Evolutionary conservation across 2,888 invertebrate species (phyloP).

Genomic region (Calliphora vomitoria): DNA sequence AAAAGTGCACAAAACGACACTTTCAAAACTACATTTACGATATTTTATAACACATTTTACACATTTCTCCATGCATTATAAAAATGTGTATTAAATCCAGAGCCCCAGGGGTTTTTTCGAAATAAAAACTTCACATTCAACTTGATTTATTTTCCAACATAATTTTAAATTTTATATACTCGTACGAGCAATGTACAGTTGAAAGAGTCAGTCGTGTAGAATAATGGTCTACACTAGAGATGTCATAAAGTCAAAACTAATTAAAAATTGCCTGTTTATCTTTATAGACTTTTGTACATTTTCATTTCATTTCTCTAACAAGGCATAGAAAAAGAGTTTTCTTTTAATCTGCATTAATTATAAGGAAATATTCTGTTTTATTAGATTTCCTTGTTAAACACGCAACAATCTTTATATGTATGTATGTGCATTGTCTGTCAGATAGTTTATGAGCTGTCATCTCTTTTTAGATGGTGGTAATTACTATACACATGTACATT

Average conservation of each 20-base stretch:
- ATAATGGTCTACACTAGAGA: constrained; percentile 3
- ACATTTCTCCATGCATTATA: neutral
- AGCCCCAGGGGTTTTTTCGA: neutral
- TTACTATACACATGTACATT: constrained; percentile 50
- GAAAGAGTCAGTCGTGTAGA: neutral
- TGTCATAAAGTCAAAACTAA: constrained; percentile 59
- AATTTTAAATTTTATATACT: constrained; percentile 6
- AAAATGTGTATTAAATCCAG: neutral
- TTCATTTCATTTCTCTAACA: neutral
- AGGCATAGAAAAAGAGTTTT: constrained; percentile 40
- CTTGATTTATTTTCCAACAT: constrained; percentile 54
- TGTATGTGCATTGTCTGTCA: constrained; percentile 38
- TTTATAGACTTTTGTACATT: constrained; percentile 20
- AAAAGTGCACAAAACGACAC: neutral
- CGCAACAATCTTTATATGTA: constrained; percentile 25
- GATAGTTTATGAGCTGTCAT: constrained; percentile 73
- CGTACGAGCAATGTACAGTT: neutral
- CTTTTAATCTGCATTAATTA: constrained; percentile 18
- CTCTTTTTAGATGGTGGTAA: constrained; percentile 69
- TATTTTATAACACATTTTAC: neutral
- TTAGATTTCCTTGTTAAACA: constrained; percentile 39
- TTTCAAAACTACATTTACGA: neutral
- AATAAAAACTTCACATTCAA: constrained; percentile 48
- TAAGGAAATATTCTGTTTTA: constrained; percentile 14
- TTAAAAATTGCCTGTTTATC: constrained; percentile 58